Base-by-base conservation (phyloP, 2,888 invertebrate species). In the Phyto melanocephala region DNA sequence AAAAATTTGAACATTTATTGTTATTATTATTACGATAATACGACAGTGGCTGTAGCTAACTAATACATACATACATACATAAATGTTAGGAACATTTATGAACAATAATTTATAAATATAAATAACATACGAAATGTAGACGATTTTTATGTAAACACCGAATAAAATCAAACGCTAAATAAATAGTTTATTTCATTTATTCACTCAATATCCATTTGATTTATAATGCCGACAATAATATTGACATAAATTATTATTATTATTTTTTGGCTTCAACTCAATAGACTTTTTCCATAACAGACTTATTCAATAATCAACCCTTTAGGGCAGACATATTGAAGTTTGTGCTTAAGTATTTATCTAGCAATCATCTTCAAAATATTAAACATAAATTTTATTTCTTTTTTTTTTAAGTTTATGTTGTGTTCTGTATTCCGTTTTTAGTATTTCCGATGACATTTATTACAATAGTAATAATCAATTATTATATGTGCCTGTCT, bases 391-490 rank as follows among this genome's bases (percentile, higher is more conserved):
- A 35, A 37, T 13, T 52, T 67, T 58, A 35, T 28, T 17, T 4
- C 8, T 6, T 10, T 28, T 47, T 28, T 54, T 22, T 6, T 6
- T 5, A 28, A 28, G 11, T 8, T 45, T 11, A 22, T 40, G 6
- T 33, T 22, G 15, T 37, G 22, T 5, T 17, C 28, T 47, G 1
- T 42, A 6, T 24, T 24, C 20, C 4, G 3, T 2, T 65, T 50
- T 37, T 8, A 35, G 13, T 54, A n/a, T 35, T 60, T 40, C 24
- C 10, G n/a, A 37, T 4, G 52, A 7, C 52, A 78, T 82, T 82
- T 82, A 82, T 78, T 75, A n/a, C n/a, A n/a, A n/a, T n/a, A 75
- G 45, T 75, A 75, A 82, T 76, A 76, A 75, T 76, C 82, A 79
- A 79, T 82, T 79, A 79, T 71, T 82, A 76, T 80, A 75, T 42